Conservation (phyloP, 2,797 vertebrate genomes). For the Hoplostethus mediterraneus region DNA sequence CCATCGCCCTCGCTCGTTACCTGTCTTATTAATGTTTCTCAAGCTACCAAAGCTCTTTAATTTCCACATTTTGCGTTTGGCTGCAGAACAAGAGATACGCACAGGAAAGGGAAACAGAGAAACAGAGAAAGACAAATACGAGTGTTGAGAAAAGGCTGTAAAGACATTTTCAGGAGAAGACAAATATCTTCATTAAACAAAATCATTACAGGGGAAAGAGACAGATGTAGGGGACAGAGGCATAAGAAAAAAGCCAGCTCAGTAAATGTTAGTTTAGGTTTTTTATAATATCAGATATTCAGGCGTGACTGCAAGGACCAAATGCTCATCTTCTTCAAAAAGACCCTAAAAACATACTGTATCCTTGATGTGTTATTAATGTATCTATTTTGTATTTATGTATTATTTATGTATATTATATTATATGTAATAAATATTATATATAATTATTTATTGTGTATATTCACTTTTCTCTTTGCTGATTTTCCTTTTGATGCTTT, state of each 20-base stretch:
- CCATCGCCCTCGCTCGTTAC: conserved; percentile 85
- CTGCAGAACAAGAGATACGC: conserved; percentile 85
- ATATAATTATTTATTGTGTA: too few relatives aligned
- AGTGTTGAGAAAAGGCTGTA: conserved; percentile 55
- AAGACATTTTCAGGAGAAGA: conserved; percentile 33
- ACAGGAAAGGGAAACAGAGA: conserved; percentile 52
- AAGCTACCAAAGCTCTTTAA: conserved; percentile 99
- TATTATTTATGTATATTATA: too few relatives aligned
- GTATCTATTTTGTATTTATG: not conserved
- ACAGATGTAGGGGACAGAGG: not conserved
- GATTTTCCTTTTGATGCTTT: too few relatives aligned
- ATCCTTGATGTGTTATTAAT: not conserved
- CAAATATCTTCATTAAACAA: conserved; percentile 1
- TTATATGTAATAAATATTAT: too few relatives aligned
- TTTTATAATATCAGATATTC: conserved; percentile 3
- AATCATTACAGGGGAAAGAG: conserved; percentile 1
- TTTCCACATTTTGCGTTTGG: conserved; percentile 99
- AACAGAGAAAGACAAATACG: conserved; percentile 68
- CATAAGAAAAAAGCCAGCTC: not conserved
- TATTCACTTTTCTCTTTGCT: too few relatives aligned
- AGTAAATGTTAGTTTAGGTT: not conserved
- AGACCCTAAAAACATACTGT: not conserved
- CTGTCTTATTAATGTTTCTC: conserved; percentile 99
- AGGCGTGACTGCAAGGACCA: not conserved
- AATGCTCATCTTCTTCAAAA: not conserved